Percentiles rank a stretch among this genome's conserved stretches.
phyloP scores from a whole-genome alignment of 1,140 invertebrate species.

The Plodia interpunctella region DNA sequence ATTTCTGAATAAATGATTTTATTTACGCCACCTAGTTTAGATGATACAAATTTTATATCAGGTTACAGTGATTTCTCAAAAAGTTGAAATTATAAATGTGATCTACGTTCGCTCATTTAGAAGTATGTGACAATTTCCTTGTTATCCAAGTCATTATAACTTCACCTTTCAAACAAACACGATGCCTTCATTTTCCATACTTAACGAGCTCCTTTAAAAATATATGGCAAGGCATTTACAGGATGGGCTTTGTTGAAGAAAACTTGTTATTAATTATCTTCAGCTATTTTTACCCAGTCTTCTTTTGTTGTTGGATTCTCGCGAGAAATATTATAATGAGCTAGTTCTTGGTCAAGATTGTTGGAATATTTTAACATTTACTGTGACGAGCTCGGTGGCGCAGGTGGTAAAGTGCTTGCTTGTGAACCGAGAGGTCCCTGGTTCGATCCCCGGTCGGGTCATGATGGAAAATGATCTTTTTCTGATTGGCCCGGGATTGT shows the following conservation, averaged over 20 bases:
- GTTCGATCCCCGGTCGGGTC: too few relatives aligned
- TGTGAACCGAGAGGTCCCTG: too few relatives aligned
- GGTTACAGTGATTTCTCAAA: neutral
- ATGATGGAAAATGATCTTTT: too few relatives aligned
- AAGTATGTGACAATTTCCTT: neutral
- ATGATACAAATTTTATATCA: too few relatives aligned
- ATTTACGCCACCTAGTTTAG: too few relatives aligned
- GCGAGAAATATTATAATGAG: too few relatives aligned
- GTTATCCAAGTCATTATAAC: neutral
- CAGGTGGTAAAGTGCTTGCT: too few relatives aligned
- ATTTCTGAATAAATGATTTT: too few relatives aligned
- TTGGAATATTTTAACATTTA: neutral
- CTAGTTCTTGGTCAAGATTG: neutral
- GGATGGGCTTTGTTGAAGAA: neutral
- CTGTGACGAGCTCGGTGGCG: too few relatives aligned
- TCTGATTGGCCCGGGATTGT: too few relatives aligned
- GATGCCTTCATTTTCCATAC: neutral
- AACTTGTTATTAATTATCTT: slow-evolving; percentile 11
- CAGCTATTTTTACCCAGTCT: neutral
- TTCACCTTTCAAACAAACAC: neutral
- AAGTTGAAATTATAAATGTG: neutral
- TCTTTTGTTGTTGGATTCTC: neutral
- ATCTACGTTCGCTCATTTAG: neutral
- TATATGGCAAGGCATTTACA: neutral
- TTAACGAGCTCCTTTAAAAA: neutral